These are phyloP conservation scores for Poecilia latipinna DNA, from an alignment of 2,113 vertebrate genomes.

Conservation along the genomic window DNA sequence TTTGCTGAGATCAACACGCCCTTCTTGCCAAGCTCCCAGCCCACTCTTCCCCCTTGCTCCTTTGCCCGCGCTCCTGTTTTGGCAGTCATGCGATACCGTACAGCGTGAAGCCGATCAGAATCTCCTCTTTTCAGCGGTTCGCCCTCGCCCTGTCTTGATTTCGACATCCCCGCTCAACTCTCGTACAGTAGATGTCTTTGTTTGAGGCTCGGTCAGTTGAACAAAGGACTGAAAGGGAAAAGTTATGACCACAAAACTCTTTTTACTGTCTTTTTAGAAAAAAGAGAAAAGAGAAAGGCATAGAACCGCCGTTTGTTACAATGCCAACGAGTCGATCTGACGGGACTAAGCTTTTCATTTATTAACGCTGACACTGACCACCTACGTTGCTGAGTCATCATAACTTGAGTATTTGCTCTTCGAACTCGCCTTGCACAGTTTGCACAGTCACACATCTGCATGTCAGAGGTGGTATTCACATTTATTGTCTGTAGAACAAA, in stretches of 20 bases:
- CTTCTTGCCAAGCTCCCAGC: slow-evolving; percentile 35
- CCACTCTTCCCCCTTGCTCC: slow-evolving; percentile 18
- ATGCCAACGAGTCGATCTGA: neutral
- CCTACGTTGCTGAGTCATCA: slow-evolving; percentile 9
- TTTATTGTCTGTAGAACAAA: neutral
- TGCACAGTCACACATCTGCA: neutral
- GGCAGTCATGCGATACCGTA: slow-evolving; percentile 59
- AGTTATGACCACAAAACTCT: neutral
- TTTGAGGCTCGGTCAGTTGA: slow-evolving; percentile 6
- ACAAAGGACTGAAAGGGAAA: slow-evolving; percentile 19
- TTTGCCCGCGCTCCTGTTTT: slow-evolving; percentile 31
- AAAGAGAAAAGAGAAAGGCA: slow-evolving; percentile 10
- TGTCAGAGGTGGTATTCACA: slow-evolving; percentile 4
- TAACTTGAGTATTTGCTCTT: slow-evolving; percentile 7
- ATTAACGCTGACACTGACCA: neutral
- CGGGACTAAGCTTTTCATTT: neutral
- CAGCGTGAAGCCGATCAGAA: slow-evolving; percentile 21
- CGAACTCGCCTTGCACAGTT: neutral
- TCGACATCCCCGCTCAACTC: slow-evolving; percentile 40
- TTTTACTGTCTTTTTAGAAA: slow-evolving; percentile 3
- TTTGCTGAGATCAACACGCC: slow-evolving; percentile 69
- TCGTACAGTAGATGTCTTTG: slow-evolving; percentile 52
- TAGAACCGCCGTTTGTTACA: neutral
- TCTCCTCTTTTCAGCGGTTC: slow-evolving; percentile 39
- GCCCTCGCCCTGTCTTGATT: slow-evolving; percentile 13